Percentiles rank a stretch among this genome's conserved stretches.
phyloP scores from a whole-genome alignment of 2,113 vertebrate species.

The Hyaena hyaena region DNA sequence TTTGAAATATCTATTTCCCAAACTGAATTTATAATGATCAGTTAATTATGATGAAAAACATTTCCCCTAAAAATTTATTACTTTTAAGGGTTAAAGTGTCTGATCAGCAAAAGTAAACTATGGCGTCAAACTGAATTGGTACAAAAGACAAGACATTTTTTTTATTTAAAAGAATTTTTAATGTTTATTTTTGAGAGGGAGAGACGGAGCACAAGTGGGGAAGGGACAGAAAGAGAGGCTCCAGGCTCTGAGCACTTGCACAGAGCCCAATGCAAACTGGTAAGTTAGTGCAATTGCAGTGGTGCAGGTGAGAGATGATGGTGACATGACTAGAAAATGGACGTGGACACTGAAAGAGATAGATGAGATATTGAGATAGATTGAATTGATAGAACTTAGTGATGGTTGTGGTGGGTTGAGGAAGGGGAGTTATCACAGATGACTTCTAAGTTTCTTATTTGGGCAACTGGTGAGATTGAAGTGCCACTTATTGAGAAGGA shows the following conservation, averaged over 20 bases:
- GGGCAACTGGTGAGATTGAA: background rate
- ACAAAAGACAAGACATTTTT: background rate
- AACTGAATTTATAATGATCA: background rate
- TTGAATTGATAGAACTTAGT: background rate
- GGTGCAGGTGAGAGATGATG: background rate
- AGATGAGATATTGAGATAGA: background rate
- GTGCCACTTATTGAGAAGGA: background rate
- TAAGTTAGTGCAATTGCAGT: background rate
- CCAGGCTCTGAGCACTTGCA: too few relatives aligned
- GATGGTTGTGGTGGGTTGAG: background rate
- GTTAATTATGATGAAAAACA: constrained; percentile 12
- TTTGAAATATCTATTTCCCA: background rate
- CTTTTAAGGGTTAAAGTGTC: constrained; percentile 11
- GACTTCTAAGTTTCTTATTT: constrained; percentile 15
- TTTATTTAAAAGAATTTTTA: background rate
- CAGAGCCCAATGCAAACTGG: background rate
- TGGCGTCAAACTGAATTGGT: background rate
- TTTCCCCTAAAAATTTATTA: constrained; percentile 13
- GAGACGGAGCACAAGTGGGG: too few relatives aligned
- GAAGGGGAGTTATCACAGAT: background rate
- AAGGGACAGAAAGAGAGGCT: too few relatives aligned
- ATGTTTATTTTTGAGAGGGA: too few relatives aligned
- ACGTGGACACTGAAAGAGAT: background rate
- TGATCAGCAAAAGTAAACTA: background rate
- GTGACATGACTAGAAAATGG: background rate